These are phyloP conservation scores for Cherax destructor DNA, from an alignment of 1,140 invertebrate genomes.

Conservation along the genomic window DNA sequence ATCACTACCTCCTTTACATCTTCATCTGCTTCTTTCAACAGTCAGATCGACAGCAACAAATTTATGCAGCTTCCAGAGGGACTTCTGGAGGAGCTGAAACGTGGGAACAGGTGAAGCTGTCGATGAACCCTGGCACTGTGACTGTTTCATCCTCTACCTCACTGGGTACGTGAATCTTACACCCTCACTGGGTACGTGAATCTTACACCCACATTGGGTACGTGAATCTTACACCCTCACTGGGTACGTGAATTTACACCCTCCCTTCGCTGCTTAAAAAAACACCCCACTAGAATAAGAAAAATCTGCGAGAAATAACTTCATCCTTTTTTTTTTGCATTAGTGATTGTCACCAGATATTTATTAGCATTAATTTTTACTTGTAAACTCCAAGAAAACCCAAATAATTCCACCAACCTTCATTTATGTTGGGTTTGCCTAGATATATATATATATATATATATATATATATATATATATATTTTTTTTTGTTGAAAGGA, in stretches of 20 bases:
- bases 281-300: too few relatives aligned
- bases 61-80: conserved; percentile 83
- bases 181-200: conserved; percentile 76
- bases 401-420: neutral
- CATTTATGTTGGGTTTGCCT: neutral
- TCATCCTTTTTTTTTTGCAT: too few relatives aligned
- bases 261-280: too few relatives aligned
- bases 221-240: conserved; percentile 73
- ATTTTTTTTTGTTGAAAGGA: too few relatives aligned
- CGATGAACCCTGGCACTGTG: conserved; percentile 91
- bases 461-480: too few relatives aligned
- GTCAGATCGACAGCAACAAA: conserved; percentile 88
- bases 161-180: conserved; percentile 78
- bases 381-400: too few relatives aligned
- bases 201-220: conserved; percentile 74
- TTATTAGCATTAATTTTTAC: too few relatives aligned
- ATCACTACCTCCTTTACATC: neutral
- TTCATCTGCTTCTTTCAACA: conserved; percentile 75
- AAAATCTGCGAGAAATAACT: too few relatives aligned
- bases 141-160: conserved; percentile 86
- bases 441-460: neutral
- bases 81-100: conserved; percentile 81
- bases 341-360: too few relatives aligned
- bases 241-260: conserved; percentile 76
- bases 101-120: conserved; percentile 83